phyloP scores from a whole-genome alignment of 30 jellyfish, hydroid and myxozoan genomes.

The Morbakka virulenta region DNA sequence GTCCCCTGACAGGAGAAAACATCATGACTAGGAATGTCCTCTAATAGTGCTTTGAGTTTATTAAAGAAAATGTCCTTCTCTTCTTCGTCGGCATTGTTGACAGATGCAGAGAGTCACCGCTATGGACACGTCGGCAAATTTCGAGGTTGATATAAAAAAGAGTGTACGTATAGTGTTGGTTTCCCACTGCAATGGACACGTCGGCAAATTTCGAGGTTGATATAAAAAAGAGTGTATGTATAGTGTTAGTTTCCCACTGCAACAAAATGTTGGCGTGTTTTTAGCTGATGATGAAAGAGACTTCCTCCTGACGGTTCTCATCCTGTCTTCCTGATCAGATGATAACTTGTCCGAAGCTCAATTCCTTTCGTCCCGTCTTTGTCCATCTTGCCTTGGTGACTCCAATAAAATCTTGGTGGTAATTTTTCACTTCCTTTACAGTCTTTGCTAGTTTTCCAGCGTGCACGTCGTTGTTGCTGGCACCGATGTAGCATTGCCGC shows the following conservation, averaged over 20 bases:
- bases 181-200: background rate
- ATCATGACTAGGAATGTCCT: background rate
- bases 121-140: too few relatives aligned
- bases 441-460: background rate
- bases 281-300: background rate
- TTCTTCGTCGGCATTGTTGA: background rate
- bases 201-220: background rate
- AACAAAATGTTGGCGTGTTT: background rate
- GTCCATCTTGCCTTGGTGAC: background rate
- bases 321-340: background rate
- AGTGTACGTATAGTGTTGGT: too few relatives aligned
- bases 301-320: background rate
- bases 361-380: background rate
- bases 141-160: too few relatives aligned
- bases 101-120: background rate
- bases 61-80: background rate
- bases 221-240: background rate
- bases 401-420: background rate
- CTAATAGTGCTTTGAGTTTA: too few relatives aligned
- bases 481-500: too few relatives aligned
- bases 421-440: background rate
- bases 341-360: background rate
- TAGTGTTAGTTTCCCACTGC: background rate
- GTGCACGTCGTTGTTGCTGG: too few relatives aligned
- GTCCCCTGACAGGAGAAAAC: too few relatives aligned